phyloP scores from a whole-genome alignment of 2,888 invertebrate species.

The Polydrusus pterygomalis region DNA sequence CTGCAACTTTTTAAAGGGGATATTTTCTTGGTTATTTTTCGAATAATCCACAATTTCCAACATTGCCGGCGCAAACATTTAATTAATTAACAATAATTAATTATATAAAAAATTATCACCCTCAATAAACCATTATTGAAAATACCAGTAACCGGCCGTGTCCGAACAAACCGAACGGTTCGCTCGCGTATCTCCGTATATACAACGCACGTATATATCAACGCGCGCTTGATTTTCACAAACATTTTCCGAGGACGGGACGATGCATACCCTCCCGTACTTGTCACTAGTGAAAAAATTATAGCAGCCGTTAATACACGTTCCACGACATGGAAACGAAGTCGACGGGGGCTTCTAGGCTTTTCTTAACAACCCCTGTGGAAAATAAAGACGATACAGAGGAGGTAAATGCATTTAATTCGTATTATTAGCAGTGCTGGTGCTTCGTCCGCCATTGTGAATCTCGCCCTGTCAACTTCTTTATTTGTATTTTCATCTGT shows the following conservation, averaged over 20 bases:
- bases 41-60: not conserved
- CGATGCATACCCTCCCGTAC: constrained; percentile 78
- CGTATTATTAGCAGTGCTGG: constrained; percentile 70
- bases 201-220: constrained; percentile 69
- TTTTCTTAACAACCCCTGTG: constrained; percentile 87
- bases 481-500: constrained; percentile 68
- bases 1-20: not conserved
- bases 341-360: constrained; percentile 77
- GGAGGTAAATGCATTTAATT: constrained; percentile 83
- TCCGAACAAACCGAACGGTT: constrained; percentile 33
- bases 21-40: not conserved
- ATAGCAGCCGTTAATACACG: constrained; percentile 71
- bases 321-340: constrained; percentile 66
- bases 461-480: constrained; percentile 71
- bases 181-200: constrained; percentile 54
- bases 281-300: constrained; percentile 76
- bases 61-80: not conserved
- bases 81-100: constrained; percentile 15
- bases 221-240: constrained; percentile 72
- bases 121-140: constrained; percentile 33
- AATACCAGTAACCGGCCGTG: constrained; percentile 25
- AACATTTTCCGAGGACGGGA: constrained; percentile 74
- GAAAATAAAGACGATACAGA: constrained; percentile 94
- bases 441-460: constrained; percentile 75
- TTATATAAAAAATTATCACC: constrained; percentile 26